A percentile compares a stretch with the other conserved stretches of the same genome.
These are phyloP conservation scores for Pyrochroa serraticornis DNA, from an alignment of 2,888 invertebrate species.

Conservation along the genomic window DNA sequence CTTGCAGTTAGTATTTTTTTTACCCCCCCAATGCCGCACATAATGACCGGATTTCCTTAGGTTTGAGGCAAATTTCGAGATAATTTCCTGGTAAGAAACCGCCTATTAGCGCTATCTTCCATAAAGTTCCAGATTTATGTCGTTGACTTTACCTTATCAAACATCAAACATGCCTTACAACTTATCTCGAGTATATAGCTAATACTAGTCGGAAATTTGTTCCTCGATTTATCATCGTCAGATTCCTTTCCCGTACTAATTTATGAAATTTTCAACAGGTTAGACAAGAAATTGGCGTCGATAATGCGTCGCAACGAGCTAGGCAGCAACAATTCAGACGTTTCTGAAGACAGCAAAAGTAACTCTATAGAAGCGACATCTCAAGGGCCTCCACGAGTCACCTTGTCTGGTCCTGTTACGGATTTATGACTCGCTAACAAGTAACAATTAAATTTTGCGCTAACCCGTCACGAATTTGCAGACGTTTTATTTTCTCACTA, in stretches of 20 bases:
- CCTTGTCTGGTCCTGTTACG: conserved; percentile 68
- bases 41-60: conserved; percentile 15
- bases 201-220: not conserved
- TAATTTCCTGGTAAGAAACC: conserved; percentile 28
- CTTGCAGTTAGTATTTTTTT: conserved; percentile 60
- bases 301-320: conserved; percentile 52
- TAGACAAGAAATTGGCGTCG: conserved; percentile 65
- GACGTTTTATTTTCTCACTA: too few relatives aligned
- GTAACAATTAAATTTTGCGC: not conserved
- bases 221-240: not conserved
- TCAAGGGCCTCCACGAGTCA: conserved; percentile 52
- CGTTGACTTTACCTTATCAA: conserved; percentile 12
- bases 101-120: conserved; percentile 1
- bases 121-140: conserved; percentile 10
- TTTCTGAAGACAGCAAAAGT: conserved; percentile 52
- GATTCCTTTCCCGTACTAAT: not conserved
- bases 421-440: conserved; percentile 50
- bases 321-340: conserved; percentile 41
- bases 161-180: not conserved
- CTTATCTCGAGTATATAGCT: not conserved
- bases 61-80: conserved; percentile 24
- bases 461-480: not conserved
- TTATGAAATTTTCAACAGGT: conserved; percentile 52
- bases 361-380: conserved; percentile 46
- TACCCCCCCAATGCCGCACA: not conserved